phyloP scores from a whole-genome alignment of 1,140 invertebrate genomes.

The Leucophenga varia region DNA sequence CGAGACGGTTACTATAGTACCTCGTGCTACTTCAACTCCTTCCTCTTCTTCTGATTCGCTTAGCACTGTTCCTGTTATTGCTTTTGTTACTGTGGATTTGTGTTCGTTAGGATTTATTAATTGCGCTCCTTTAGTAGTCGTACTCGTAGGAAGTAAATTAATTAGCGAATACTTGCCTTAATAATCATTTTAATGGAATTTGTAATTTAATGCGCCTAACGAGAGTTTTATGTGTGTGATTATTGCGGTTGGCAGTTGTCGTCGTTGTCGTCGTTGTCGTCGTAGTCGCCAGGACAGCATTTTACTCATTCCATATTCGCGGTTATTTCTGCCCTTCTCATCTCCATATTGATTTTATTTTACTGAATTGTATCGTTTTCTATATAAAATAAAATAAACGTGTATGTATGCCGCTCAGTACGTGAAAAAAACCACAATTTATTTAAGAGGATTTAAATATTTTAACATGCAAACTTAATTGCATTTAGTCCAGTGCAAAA shows the following conservation, averaged over 20 bases:
- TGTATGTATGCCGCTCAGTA: too few species aligned
- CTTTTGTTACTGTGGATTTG: slow-evolving; percentile 21
- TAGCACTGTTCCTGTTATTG: slow-evolving; percentile 5
- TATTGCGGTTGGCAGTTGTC: too few species aligned
- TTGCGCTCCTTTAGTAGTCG: slow-evolving; percentile 25
- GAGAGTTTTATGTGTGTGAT: slow-evolving; percentile 47
- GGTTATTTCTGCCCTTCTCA: too few species aligned
- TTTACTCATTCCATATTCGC: too few species aligned
- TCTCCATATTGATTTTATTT: slow-evolving; percentile 42
- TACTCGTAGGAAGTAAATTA: slow-evolving; percentile 46
- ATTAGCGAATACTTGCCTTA: slow-evolving; percentile 53
- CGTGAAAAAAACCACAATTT: slow-evolving; percentile 40
- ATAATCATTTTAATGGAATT: slow-evolving; percentile 56
- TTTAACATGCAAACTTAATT: slow-evolving; percentile 39
- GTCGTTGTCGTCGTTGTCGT: too few species aligned
- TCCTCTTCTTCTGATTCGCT: too few species aligned
- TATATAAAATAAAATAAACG: too few species aligned
- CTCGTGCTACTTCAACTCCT: too few species aligned
- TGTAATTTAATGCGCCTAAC: slow-evolving; percentile 55
- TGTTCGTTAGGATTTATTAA: slow-evolving; percentile 52
- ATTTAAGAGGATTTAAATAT: slow-evolving; percentile 53
- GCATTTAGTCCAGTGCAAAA: slow-evolving; percentile 13
- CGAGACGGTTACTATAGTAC: slow-evolving; percentile 16
- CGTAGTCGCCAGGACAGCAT: too few species aligned
- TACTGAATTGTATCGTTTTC: slow-evolving; percentile 30